Conservation (phyloP, 1,140 invertebrate genomes). For the Pristionchus pacificus region DNA sequence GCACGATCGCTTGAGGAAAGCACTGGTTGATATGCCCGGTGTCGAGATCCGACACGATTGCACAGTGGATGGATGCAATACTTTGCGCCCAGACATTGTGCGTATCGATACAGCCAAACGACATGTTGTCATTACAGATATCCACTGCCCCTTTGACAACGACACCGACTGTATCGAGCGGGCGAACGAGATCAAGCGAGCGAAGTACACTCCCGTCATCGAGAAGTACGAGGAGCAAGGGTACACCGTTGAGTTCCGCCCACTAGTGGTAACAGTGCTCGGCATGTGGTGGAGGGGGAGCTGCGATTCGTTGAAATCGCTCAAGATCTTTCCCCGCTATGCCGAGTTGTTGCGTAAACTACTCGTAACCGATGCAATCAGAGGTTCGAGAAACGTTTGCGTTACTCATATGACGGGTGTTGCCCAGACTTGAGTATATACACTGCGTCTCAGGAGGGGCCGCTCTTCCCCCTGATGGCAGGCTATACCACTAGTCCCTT, state of each 20-base stretch:
- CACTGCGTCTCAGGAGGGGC: too few relatives aligned
- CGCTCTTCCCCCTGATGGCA: neutral
- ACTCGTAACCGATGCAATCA: neutral
- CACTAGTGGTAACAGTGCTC: neutral
- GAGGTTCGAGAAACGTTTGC: neutral
- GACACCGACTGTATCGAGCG: neutral
- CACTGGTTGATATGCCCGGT: neutral
- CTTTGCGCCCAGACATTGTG: neutral
- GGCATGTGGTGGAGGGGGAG: neutral
- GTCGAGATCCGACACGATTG: neutral
- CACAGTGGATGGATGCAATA: neutral
- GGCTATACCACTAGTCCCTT: neutral
- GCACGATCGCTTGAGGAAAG: neutral
- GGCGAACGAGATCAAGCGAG: neutral
- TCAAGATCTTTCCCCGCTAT: neutral
- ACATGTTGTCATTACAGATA: neutral
- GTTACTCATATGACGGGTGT: neutral
- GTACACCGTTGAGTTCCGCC: neutral
- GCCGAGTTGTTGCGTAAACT: neutral
- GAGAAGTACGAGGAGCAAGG: neutral
- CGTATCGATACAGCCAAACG: neutral
- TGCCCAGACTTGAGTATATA: too few relatives aligned
- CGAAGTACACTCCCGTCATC: neutral
- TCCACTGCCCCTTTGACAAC: neutral
- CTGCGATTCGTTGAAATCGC: neutral